Percentiles rank a stretch among this genome's conserved stretches.
phyloP scores from a whole-genome alignment of 2,888 invertebrate genomes.

The Odontomyia ornata region DNA sequence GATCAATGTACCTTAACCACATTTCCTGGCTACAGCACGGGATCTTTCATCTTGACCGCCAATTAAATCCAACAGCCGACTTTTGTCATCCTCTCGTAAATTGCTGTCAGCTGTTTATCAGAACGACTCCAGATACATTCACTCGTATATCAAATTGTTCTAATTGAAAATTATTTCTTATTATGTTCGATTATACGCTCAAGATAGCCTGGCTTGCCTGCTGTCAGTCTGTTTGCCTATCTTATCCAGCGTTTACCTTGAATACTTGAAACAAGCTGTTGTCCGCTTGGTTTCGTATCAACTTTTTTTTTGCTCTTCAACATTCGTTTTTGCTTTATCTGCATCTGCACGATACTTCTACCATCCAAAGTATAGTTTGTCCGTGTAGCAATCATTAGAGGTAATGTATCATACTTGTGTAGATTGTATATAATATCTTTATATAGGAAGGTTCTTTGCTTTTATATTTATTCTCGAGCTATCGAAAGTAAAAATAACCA shows the following conservation, averaged over 20 bases:
- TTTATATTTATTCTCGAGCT: not conserved
- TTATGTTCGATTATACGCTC: no score
- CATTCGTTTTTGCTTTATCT: not conserved
- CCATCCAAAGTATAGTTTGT: not conserved
- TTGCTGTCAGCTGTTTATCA: no score
- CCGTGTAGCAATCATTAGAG: conserved; percentile 1
- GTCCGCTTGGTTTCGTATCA: not conserved
- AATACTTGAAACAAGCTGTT: not conserved
- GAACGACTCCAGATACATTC: no score
- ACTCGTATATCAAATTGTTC: no score
- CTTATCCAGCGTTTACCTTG: conserved; percentile 1
- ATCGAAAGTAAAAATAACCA: conserved; percentile 40
- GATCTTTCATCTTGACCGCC: no score
- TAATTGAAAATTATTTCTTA: no score
- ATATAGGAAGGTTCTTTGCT: conserved; percentile 9
- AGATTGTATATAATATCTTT: not conserved
- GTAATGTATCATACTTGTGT: conserved; percentile 14
- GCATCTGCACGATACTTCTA: not conserved
- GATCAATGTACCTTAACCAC: no score
- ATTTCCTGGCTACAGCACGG: no score
- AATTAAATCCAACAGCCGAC: no score
- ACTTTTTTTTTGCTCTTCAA: not conserved
- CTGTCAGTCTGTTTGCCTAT: no score
- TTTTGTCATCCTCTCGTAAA: no score
- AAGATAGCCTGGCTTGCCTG: no score